A percentile compares a stretch with the other conserved stretches of the same genome.
These are phyloP conservation scores for Coptodon rendalli DNA, from an alignment of 2,113 vertebrate species.

Conservation along the genomic window DNA sequence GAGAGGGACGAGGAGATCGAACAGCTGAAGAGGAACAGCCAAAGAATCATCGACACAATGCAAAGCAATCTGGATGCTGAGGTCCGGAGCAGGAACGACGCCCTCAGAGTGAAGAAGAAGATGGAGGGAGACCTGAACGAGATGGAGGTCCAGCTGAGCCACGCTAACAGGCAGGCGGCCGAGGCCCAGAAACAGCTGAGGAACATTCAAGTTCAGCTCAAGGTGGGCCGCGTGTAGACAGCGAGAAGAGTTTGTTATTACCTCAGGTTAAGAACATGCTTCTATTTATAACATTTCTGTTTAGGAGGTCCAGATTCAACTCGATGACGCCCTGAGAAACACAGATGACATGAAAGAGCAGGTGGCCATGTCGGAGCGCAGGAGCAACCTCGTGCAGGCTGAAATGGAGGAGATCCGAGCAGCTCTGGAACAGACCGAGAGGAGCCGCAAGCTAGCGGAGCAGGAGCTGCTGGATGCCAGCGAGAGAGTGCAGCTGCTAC, in stretches of 20 bases:
- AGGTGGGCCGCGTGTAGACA: background rate
- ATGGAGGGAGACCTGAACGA: conserved; percentile 59
- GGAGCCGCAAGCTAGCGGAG: conserved; percentile 39
- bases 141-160: conserved; percentile 73
- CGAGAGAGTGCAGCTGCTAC: conserved; percentile 45
- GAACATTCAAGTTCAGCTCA: conserved; percentile 38
- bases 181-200: conserved; percentile 75
- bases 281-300: rapidly evolving
- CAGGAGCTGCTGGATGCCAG: conserved; percentile 50
- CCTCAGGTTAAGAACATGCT: background rate
- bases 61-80: conserved; percentile 63
- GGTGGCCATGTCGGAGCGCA: conserved; percentile 76
- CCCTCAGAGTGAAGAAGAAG: conserved; percentile 79
- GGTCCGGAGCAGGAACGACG: conserved; percentile 42
- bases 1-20: conserved; percentile 67
- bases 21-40: conserved; percentile 59
- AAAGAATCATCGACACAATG: conserved; percentile 69
- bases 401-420: conserved; percentile 50
- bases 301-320: conserved; percentile 42
- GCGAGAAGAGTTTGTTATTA: background rate
- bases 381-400: conserved; percentile 67
- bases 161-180: conserved; percentile 73
- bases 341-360: conserved; percentile 84
- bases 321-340: conserved; percentile 69
- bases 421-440: conserved; percentile 75